Conservation (phyloP, 2,113 vertebrate genomes). For the Cinclus cinclus region DNA sequence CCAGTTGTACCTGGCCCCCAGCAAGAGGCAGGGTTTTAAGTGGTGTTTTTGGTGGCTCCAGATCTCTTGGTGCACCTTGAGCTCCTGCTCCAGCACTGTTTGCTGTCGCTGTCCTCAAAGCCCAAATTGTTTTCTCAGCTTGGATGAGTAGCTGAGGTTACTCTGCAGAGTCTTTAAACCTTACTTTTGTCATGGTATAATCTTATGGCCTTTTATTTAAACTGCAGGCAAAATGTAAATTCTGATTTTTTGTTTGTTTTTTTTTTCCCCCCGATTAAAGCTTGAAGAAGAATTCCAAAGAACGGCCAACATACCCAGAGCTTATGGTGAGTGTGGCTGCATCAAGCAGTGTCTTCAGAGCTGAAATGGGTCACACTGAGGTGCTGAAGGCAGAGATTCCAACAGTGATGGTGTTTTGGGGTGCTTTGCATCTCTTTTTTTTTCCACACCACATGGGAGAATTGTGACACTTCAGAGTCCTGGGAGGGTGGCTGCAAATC, state of each 20-base stretch:
- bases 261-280: slow-evolving; percentile 60
- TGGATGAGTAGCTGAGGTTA: not conserved
- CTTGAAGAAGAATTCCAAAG: slow-evolving; percentile 98
- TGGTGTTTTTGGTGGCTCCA: not conserved
- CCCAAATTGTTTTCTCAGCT: not conserved
- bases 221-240: not conserved
- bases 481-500: not conserved
- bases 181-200: not conserved
- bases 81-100: not conserved
- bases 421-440: not conserved
- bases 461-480: not conserved
- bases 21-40: not conserved
- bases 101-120: not conserved
- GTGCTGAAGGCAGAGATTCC: not conserved
- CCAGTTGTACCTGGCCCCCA: not conserved
- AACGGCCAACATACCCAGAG: slow-evolving; percentile 93
- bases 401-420: not conserved
- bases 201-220: not conserved
- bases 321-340: slow-evolving; percentile 87
- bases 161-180: not conserved
- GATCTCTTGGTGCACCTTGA: not conserved
- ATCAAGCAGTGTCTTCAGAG: not conserved
- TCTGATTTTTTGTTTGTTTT: not conserved
- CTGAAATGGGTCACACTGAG: not conserved
- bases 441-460: not conserved